These are phyloP conservation scores for Tiliacea aurago DNA, from an alignment of 2,888 invertebrate genomes.

Conservation along the genomic window DNA sequence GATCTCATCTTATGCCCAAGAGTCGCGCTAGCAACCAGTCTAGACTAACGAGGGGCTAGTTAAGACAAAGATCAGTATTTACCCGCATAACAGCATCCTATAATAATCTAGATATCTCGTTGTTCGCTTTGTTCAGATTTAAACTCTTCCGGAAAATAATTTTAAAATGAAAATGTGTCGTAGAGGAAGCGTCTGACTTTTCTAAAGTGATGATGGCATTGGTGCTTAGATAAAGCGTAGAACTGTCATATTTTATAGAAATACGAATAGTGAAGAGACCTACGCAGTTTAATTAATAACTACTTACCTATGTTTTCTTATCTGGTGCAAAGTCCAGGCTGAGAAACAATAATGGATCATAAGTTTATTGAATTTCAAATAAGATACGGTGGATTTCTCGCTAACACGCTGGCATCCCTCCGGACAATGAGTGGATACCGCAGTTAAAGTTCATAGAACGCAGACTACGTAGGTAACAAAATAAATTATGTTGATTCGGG, in stretches of 20 bases:
- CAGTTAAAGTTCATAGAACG: constrained; percentile 53
- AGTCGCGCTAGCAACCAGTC: constrained; percentile 33
- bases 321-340: constrained; percentile 28
- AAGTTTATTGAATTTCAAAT: constrained; percentile 37
- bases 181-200: neutral
- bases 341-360: constrained; percentile 9
- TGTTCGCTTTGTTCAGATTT: constrained; percentile 17
- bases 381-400: constrained; percentile 20
- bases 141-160: neutral
- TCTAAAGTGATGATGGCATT: constrained; percentile 12
- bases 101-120: constrained; percentile 15
- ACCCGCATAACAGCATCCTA: constrained; percentile 3
- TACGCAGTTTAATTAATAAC: neutral
- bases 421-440: constrained; percentile 14
- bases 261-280: neutral
- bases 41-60: constrained; percentile 44
- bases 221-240: neutral
- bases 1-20: constrained; percentile 32
- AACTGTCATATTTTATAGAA: neutral
- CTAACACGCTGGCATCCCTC: constrained; percentile 17
- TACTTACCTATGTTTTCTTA: constrained; percentile 18
- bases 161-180: neutral
- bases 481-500: constrained; percentile 41
- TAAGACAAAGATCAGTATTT: constrained; percentile 46
- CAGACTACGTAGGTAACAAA: constrained; percentile 46